Conservation (phyloP, 2,113 vertebrate species). For the Cyphomyrus discorhynchus region DNA sequence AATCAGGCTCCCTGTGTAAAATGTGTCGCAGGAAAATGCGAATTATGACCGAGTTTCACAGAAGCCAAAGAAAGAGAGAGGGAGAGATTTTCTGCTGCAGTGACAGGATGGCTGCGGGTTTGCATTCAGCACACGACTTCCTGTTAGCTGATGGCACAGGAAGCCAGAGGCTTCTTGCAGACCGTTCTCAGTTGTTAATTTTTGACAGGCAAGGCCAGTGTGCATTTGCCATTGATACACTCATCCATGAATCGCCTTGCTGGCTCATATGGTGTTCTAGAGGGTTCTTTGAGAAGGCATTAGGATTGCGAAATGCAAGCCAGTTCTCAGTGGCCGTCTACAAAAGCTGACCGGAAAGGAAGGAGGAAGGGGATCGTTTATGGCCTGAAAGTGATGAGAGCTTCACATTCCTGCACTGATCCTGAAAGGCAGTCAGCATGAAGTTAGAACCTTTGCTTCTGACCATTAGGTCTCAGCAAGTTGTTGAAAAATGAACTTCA, state of each 20-base stretch:
- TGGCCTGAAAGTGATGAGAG: background rate
- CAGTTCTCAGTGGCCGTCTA: background rate
- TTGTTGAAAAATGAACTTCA: background rate
- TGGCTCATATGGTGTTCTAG: background rate
- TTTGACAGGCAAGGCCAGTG: slow-evolving; percentile 19
- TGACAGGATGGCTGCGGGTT: slow-evolving; percentile 59
- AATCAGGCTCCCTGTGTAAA: background rate
- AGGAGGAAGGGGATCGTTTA: background rate
- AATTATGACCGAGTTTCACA: background rate
- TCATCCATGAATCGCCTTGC: background rate
- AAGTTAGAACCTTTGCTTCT: background rate
- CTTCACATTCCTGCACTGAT: background rate
- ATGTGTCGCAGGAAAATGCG: background rate
- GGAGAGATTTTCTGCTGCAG: slow-evolving; percentile 30
- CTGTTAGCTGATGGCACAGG: slow-evolving; percentile 58
- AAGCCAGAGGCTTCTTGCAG: slow-evolving; percentile 49
- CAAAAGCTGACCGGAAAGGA: background rate
- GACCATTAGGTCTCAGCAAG: background rate
- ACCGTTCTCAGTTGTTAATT: slow-evolving; percentile 31
- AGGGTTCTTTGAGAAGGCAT: background rate
- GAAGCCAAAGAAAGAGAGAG: background rate
- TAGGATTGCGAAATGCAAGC: background rate
- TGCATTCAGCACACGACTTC: slow-evolving; percentile 54
- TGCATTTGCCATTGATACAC: background rate
- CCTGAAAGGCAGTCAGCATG: background rate